Conservation (phyloP, 2,888 invertebrate species). For the Lymantria monacha region DNA sequence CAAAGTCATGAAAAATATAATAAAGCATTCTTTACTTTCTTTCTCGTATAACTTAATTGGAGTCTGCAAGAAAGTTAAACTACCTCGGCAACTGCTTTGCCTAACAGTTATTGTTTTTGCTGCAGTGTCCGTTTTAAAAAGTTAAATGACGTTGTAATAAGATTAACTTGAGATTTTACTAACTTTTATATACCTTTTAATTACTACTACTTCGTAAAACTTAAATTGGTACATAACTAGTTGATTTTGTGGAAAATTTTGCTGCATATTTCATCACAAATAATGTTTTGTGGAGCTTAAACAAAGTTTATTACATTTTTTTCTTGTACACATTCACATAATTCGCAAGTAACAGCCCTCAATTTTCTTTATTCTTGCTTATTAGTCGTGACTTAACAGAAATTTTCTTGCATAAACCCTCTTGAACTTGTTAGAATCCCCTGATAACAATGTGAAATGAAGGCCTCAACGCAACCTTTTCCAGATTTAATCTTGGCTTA, state of each 20-base stretch:
- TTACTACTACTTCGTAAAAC: too few relatives aligned
- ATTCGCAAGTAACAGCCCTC: constrained; percentile 13
- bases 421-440: constrained; percentile 37
- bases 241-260: not conserved
- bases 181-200: too few relatives aligned
- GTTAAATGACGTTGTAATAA: constrained; percentile 25
- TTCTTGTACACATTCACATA: constrained; percentile 6
- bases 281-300: not conserved
- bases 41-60: constrained; percentile 22
- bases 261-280: not conserved
- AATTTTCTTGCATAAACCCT: constrained; percentile 27
- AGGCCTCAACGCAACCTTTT: constrained; percentile 32
- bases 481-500: constrained; percentile 45
- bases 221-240: too few relatives aligned
- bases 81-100: constrained; percentile 22
- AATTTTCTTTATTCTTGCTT: constrained; percentile 22
- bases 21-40: not conserved
- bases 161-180: constrained; percentile 5
- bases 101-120: constrained; percentile 24
- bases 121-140: constrained; percentile 20
- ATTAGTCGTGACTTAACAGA: constrained; percentile 24
- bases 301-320: not conserved
- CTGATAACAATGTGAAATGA: constrained; percentile 40
- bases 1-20: not conserved
- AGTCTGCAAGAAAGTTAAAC: constrained; percentile 14